Evolutionary conservation across 2,797 vertebrate species (phyloP).

Genomic region (Uromys caudimaculatus): DNA sequence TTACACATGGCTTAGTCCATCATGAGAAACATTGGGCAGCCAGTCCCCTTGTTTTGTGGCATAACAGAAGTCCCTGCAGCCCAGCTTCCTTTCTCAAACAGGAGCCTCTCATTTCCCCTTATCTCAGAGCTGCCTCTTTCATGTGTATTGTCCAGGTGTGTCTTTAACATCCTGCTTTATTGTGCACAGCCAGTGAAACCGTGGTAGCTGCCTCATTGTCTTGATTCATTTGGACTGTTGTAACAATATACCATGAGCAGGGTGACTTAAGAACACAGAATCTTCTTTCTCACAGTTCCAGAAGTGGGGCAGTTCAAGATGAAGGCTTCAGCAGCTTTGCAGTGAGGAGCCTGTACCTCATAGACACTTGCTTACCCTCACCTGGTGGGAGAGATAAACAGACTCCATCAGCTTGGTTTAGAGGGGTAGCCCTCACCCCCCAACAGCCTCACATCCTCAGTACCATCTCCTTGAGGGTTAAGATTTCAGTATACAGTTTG

Average conservation of each 20-base stretch:
- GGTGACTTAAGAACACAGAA: neutral
- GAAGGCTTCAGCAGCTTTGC: neutral
- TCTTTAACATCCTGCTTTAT: constrained; percentile 48
- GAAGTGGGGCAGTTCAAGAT: neutral
- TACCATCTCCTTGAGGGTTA: neutral
- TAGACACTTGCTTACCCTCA: neutral
- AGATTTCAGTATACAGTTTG: neutral
- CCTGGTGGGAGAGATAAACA: neutral
- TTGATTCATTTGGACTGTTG: neutral
- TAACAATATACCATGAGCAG: neutral
- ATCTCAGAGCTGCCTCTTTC: neutral
- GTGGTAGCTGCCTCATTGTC: constrained; percentile 36
- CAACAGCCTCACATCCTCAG: neutral
- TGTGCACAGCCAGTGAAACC: constrained; percentile 37
- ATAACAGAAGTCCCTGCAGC: neutral
- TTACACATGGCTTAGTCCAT: neutral
- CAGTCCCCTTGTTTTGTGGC: neutral
- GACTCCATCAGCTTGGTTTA: neutral
- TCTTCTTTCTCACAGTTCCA: neutral
- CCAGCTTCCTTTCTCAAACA: neutral
- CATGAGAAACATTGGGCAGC: neutral
- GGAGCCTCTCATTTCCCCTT: neutral
- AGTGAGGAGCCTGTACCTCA: neutral
- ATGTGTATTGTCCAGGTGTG: neutral
- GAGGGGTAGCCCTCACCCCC: neutral